Conservation (phyloP, 2,797 vertebrate species). For the Telmatherina bonti region DNA sequence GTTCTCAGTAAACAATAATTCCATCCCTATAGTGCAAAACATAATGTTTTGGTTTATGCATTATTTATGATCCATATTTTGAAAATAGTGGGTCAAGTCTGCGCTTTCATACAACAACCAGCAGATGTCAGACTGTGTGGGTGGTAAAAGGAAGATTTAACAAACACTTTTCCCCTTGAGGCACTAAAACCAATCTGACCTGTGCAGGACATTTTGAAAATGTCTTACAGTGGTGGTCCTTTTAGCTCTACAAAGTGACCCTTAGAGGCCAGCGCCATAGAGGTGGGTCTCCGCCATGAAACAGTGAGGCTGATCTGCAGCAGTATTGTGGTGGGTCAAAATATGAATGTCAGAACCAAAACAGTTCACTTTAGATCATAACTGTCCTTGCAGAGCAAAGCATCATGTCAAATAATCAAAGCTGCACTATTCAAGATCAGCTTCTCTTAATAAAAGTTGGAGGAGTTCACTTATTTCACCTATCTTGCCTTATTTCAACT, state of each 20-base stretch:
- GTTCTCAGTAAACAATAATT: neutral
- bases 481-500: neutral
- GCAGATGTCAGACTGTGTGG: conserved; percentile 45
- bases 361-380: neutral
- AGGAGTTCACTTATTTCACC: too few relatives aligned
- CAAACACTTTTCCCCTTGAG: neutral
- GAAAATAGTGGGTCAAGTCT: neutral
- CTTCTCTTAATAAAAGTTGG: neutral
- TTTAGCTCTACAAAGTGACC: too few relatives aligned
- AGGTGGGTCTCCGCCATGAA: neutral
- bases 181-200: too few relatives aligned
- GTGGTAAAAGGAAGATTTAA: neutral
- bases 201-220: too few relatives aligned
- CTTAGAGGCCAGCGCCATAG: too few relatives aligned
- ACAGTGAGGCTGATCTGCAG: neutral
- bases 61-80: neutral
- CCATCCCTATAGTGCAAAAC: neutral
- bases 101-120: conserved; percentile 32
- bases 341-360: neutral
- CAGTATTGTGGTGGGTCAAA: neutral
- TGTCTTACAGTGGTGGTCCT: neutral
- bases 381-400: neutral
- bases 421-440: neutral
- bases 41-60: neutral
- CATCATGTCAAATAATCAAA: neutral